These are phyloP conservation scores for Nephrotoma guestfalica DNA, from an alignment of 2,888 invertebrate genomes.

Conservation along the genomic window DNA sequence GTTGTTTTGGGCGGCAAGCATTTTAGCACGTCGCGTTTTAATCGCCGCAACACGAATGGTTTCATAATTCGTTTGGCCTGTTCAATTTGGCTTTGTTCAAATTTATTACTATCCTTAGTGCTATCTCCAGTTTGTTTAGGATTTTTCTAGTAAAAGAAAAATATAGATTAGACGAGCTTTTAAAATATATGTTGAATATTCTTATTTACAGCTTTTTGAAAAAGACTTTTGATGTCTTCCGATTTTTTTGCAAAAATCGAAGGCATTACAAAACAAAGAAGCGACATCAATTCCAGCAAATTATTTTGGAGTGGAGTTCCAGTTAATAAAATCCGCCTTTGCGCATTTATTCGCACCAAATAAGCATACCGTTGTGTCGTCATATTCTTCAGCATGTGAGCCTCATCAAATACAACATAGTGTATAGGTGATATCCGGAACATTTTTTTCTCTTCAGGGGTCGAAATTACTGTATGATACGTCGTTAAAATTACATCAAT, in stretches of 20 bases:
- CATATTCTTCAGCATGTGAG: slow-evolving; percentile 98
- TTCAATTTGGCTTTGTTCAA: slow-evolving; percentile 77
- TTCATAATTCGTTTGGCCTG: slow-evolving; percentile 93
- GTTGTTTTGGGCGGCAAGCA: slow-evolving; percentile 77
- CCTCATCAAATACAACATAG: slow-evolving; percentile 93
- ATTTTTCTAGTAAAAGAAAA: not conserved
- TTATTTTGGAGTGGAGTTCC: slow-evolving; percentile 97
- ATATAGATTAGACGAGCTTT: not conserved
- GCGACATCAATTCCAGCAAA: slow-evolving; percentile 84
- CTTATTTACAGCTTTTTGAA: slow-evolving; percentile 47
- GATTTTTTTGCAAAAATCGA: slow-evolving; percentile 81
- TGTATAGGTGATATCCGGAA: slow-evolving; percentile 79
- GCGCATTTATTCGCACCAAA: slow-evolving; percentile 75
- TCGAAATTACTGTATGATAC: slow-evolving; percentile 49
- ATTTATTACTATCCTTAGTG: slow-evolving; percentile 52
- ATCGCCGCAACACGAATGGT: slow-evolving; percentile 79
- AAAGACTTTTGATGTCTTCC: slow-evolving; percentile 74
- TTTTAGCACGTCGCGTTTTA: slow-evolving; percentile 73
- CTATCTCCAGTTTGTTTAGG: not conserved
- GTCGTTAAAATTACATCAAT: slow-evolving; percentile 81
- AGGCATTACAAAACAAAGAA: slow-evolving; percentile 93
- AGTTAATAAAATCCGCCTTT: slow-evolving; percentile 74
- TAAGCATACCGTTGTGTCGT: slow-evolving; percentile 79
- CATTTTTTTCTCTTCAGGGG: slow-evolving; percentile 78
- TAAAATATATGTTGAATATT: not conserved